Base-by-base conservation (phyloP, 2,113 vertebrate species). In the Nibea albiflora region DNA sequence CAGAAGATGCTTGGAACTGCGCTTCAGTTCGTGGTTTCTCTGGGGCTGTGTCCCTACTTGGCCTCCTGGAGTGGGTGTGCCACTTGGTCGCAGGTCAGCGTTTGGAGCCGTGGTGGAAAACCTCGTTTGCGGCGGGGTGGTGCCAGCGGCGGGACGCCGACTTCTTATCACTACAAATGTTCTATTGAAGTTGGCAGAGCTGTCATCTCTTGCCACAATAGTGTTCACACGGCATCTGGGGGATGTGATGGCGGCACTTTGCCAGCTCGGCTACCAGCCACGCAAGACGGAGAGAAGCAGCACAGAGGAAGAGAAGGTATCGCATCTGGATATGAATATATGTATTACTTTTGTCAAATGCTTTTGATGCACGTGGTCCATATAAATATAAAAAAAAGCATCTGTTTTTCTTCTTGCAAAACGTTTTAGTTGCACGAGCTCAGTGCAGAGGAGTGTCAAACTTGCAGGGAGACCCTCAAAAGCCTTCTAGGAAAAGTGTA, bases 41-140 rank as follows among this genome's bases (percentile, higher is more conserved):
- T 98, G 62, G 97, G 97, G 1, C 89, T 98, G 57, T 96, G 95
- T 20, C 96, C 97, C 0, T 97, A 96, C 79, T 90, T 98, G 65
- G 71, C 93, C 17, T n/a, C 90, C 96, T 0, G 97, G 97, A 3
- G 95, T 98, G 4, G 97, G 97, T 2, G 78, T 96, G 44, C 90
- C 95, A 1, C 88, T 96, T 54, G 86, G 88, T 2, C 53, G 69
- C 50, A 94, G 96, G 75, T 97, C 96, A 0, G 95, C 92, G 1
- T 97, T 97, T 70, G 94, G 96, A 1, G 80, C 86, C 0, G 35
- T 93, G 4, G 94, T 97, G 69, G 94, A 94, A 31, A 93, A 90
- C 0, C 68, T 94, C 0, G 92, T 95, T 3, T 17, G 78, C 1
- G 68, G 47, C 1, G 68, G 71, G 0, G 19, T 12, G 0, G 22